Evolutionary conservation across 1,140 invertebrate genomes (phyloP), one percentile per base, ranked within the genome.

Genomic region (Orchestia grillus): DNA sequence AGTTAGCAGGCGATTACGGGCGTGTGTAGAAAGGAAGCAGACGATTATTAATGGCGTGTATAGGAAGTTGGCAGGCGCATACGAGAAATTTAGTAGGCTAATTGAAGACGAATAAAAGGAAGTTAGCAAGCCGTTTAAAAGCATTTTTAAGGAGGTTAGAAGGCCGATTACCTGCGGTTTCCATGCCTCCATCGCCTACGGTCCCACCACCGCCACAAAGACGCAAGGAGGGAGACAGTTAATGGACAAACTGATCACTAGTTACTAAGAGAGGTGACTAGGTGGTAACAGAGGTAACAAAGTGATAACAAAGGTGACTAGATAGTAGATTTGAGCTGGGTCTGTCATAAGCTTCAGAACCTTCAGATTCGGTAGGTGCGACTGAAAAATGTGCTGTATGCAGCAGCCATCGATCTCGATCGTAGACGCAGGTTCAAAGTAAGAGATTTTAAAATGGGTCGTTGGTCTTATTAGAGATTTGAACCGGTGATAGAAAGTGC

Each of bases 131-230:
- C 88, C 6, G 41, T 42, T 44, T 42, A 90, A 90, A 44, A 3
- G 88, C 43, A 90, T 16, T 8, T 42, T 44, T 16, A 43, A 90
- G 88, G 88, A 90, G n/a, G 88, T 44, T 42, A 44, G 88, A 43
- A 90, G 88, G 28, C 88, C n/a, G 88, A 90, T 94, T 94, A 94
- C 92, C 92, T 94, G 92, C 92, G 41, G 44, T 94, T 47, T 94
- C 92, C 92, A 94, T 94, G 92, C 92, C 44, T 45, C 92, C 92
- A 94, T 94, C 92, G 92, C 92, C 92, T 94, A 94, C 44, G 16
- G 90, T 36, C 11, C 92, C 90, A 94, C 44, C 92, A 94, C 36
- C 92, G 44, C 44, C 92, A 94, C 92, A 44, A 94, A 42, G 11
- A 94, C 44, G 47, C 43, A 44, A 45, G 44, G 92, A 44, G 43